Base-by-base conservation (phyloP, 2,113 vertebrate species). In the Leptocoma aspasia region DNA sequence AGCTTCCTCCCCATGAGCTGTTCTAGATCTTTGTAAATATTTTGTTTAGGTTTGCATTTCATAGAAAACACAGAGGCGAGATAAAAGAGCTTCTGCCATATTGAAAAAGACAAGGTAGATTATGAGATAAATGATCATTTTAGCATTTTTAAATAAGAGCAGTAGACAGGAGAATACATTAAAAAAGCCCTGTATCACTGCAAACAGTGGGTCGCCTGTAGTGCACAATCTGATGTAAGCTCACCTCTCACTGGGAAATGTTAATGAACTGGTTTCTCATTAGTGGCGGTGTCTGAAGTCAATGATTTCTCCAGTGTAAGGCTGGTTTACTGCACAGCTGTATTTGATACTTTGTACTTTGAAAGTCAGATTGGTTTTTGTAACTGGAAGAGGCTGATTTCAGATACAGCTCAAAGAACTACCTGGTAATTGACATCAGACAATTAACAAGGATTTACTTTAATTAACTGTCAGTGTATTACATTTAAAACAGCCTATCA, bases 351-450 rank as follows among this genome's bases (percentile, higher is more conserved):
- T 84, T 85, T 8, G 10, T 91, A 71, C 35, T 79, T 64, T 69
- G 66, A 53, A 72, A 97, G 31, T 45, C 72, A 86, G 65, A 78
- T 63, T 60, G 84, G 89, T 84, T 94, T 97, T 86, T 85, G 54
- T 56, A 87, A 79, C 64, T 75, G 49, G 52, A 87, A 82, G 11
- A 87, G 9, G 27, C 33, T 53, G 31, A 45, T 71, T 95, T 92
- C 78, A 96, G 95, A 76, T 76, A 82, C 10, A 86, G 72, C 56
- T 91, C 90, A 70, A 89, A 60, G 91, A 78, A 71, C 59, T 68
- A 57, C 30, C 31, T 72, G 41, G 39, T 60, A 85, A 72, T 15
- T 72, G 69, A 89, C 88, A 76, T 31, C 85, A 73, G 63, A 50
- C 64, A 17, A 77, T 82, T 79, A 85, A 64, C 30, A 41, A 56